phyloP scores from a whole-genome alignment of 2,113 vertebrate species.

The Heterocephalus glaber region DNA sequence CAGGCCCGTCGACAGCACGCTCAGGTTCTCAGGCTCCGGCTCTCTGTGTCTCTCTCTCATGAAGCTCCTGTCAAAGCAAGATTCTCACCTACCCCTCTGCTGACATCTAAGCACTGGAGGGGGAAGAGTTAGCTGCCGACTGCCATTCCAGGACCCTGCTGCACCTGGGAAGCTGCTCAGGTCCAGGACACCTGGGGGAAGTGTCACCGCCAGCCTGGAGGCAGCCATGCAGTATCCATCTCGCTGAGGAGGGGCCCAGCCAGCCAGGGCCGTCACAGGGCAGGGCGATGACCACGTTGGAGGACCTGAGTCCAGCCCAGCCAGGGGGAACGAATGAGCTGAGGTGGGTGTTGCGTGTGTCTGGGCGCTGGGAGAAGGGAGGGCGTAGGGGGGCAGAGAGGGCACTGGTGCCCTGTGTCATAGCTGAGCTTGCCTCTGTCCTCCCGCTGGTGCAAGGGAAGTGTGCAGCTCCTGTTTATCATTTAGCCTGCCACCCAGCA shows the following conservation, averaged over 20 bases:
- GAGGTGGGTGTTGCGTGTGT: constrained; percentile 63
- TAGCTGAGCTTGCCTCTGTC: not conserved
- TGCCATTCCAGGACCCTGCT: constrained; percentile 62
- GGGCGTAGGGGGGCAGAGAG: no score
- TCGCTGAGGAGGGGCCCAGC: constrained; percentile 34
- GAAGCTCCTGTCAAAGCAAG: not conserved
- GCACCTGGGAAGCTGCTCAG: constrained; percentile 44
- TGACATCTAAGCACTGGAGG: constrained; percentile 62
- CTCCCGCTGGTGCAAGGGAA: not conserved
- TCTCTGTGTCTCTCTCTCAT: not conserved
- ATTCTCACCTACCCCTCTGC: not conserved
- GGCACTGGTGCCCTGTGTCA: not conserved
- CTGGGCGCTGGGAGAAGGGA: not conserved
- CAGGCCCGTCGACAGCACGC: not conserved
- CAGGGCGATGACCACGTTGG: constrained; percentile 26
- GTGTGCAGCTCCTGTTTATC: no score
- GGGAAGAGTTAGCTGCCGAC: constrained; percentile 33
- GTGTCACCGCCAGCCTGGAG: constrained; percentile 12
- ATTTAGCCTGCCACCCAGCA: not conserved
- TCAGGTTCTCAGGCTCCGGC: not conserved
- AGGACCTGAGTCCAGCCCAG: constrained; percentile 41
- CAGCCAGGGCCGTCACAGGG: not conserved
- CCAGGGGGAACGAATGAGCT: constrained; percentile 22
- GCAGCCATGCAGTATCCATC: constrained; percentile 64
- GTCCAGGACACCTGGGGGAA: constrained; percentile 36